Evolutionary conservation across 2,888 invertebrate genomes (phyloP).

Genomic region (Epinotia bilunana): DNA sequence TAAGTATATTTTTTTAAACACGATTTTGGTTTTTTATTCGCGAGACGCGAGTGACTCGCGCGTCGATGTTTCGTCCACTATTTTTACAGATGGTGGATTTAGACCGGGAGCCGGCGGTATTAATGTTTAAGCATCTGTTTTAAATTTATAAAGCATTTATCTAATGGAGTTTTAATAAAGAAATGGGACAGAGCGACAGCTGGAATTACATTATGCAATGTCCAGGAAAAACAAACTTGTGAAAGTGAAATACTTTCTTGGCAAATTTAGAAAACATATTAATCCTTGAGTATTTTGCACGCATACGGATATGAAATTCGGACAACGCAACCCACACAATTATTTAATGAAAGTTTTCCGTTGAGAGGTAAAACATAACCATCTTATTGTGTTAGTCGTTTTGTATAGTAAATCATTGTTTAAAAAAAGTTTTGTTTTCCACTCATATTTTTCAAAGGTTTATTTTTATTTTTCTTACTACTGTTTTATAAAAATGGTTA

Average conservation of each 20-base stretch:
- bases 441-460: too few relatives aligned
- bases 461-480: too few relatives aligned
- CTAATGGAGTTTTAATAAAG: constrained; percentile 14
- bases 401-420: too few relatives aligned
- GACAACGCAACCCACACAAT: too few relatives aligned
- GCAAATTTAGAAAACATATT: not conserved
- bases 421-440: too few relatives aligned
- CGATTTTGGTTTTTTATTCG: too few relatives aligned
- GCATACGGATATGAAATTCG: too few relatives aligned
- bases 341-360: too few relatives aligned
- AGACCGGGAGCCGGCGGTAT: constrained; percentile 50
- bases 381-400: too few relatives aligned
- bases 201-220: constrained; percentile 1
- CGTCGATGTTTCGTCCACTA: constrained; percentile 53
- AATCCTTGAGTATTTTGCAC: not conserved
- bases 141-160: constrained; percentile 5
- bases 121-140: not conserved
- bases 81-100: constrained; percentile 62
- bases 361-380: too few relatives aligned
- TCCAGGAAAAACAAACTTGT: not conserved
- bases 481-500: too few relatives aligned
- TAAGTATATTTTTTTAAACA: not conserved
- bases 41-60: constrained; percentile 6
- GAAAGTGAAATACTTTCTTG: not conserved
- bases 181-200: constrained; percentile 7